These are phyloP conservation scores for Vulpes ferrilata DNA, from an alignment of 2,113 vertebrate species.

Conservation along the genomic window DNA sequence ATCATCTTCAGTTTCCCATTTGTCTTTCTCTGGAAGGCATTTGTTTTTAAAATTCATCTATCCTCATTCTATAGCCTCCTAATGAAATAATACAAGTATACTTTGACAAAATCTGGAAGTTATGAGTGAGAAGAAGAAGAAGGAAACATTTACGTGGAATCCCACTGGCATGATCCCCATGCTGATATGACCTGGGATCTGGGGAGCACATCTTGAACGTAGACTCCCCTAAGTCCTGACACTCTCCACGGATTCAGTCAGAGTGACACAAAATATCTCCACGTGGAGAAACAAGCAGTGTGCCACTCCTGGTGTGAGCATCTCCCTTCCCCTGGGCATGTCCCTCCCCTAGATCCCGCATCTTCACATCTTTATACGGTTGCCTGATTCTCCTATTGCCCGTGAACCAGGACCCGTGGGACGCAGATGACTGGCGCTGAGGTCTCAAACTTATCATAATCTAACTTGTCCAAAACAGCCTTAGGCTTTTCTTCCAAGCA, in stretches of 20 bases:
- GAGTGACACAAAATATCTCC: background rate
- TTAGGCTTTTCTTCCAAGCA: background rate
- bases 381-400: background rate
- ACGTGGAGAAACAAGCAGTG: accelerated
- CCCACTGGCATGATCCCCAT: accelerated
- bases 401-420: background rate
- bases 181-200: accelerated
- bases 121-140: background rate
- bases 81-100: background rate
- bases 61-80: background rate
- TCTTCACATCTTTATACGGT: too few species aligned
- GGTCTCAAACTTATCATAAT: background rate
- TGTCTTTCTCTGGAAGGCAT: background rate
- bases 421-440: too few species aligned
- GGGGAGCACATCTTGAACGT: background rate
- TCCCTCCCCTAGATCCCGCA: too few species aligned
- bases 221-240: too few species aligned
- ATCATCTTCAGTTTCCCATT: background rate
- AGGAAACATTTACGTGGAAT: background rate
- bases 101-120: background rate
- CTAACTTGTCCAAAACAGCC: background rate
- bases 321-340: background rate
- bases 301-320: accelerated
- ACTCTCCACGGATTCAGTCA: background rate
- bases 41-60: background rate